Base-by-base conservation (phyloP, 1,140 invertebrate species). In the Microplitis demolitor region DNA sequence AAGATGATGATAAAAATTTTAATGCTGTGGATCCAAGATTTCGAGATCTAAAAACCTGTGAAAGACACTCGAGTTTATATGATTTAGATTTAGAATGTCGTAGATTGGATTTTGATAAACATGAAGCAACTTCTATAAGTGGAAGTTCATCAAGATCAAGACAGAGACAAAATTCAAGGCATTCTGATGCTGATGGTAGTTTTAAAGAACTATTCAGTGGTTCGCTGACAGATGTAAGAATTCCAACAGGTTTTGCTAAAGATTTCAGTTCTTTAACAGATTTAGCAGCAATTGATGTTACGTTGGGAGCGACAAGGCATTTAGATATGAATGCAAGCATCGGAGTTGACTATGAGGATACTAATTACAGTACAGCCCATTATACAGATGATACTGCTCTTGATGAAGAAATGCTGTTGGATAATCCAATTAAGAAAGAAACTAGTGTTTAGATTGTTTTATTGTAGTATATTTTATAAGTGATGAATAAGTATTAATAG, bases 371-470 rank as follows among this genome's bases (percentile, higher is more conserved):
- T 31, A 69, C 70, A 37, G 69, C 76, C 16, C 61, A 37, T n/a
- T 74, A 62, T 51, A 51, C 69, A 24, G 66, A 76, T 53, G 74
- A 78, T 56, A 33, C 61, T 50, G 61, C 66, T 13, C 37, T 67
- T 54, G 73, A 77, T 33, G 75, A 75, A 51, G 78, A 78, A 37
- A 45, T 76, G n/a, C 76, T 80, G 37, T 66, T 74, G 9, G 79
- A 80, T 35, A 64, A 74, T 39, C 61, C 66, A 61, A 61, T 80
- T 0, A 86, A 87, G 34, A 86, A 83, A 74, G 85, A 87, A 78
- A 87, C 85, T 31, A 86, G 85, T 33, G 85, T 87, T 67, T 87
- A 71, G 80, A 24, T 24, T 24, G 60, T 34, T 61, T 54, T 58
- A 67, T 24, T 24, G 1, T 11, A 45, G 39, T 45, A 3, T 45